phyloP scores from a whole-genome alignment of 2,113 vertebrate species.

The Prinia subflava region DNA sequence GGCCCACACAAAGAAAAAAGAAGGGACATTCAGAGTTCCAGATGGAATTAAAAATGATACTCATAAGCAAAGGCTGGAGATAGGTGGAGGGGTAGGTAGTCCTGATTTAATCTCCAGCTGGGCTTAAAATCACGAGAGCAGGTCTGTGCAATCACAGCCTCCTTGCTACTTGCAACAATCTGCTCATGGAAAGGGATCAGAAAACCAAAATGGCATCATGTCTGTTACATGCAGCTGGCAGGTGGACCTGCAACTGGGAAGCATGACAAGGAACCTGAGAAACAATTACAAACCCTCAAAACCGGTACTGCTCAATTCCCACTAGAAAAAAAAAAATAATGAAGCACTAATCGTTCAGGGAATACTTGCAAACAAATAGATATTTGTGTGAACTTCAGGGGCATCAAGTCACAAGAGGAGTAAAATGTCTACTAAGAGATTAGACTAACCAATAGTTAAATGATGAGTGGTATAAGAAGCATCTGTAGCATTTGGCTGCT shows the following conservation, averaged over 20 bases:
- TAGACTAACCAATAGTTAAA: not conserved
- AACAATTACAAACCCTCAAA: not conserved
- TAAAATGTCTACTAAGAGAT: not conserved
- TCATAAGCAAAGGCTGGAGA: not conserved
- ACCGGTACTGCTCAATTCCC: not conserved
- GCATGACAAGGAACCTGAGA: not conserved
- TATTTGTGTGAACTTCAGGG: not conserved
- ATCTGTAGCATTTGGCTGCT: not conserved
- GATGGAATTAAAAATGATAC: not conserved
- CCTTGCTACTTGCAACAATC: not conserved
- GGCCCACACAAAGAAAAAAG: not conserved
- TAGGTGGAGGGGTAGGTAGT: not conserved
- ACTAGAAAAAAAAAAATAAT: not conserved
- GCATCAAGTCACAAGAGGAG: not conserved
- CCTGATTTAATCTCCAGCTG: not conserved
- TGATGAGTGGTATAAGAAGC: not conserved
- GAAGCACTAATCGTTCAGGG: not conserved
- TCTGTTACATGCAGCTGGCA: not conserved
- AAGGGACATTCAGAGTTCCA: not conserved
- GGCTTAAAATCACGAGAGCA: not conserved
- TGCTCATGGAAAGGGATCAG: not conserved
- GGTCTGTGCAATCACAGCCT: fast-evolving
- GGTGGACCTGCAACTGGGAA: not conserved
- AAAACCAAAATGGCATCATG: not conserved
- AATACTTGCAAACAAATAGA: not conserved